phyloP scores from a whole-genome alignment of 2,113 vertebrate species.

The Grallaria varia region DNA sequence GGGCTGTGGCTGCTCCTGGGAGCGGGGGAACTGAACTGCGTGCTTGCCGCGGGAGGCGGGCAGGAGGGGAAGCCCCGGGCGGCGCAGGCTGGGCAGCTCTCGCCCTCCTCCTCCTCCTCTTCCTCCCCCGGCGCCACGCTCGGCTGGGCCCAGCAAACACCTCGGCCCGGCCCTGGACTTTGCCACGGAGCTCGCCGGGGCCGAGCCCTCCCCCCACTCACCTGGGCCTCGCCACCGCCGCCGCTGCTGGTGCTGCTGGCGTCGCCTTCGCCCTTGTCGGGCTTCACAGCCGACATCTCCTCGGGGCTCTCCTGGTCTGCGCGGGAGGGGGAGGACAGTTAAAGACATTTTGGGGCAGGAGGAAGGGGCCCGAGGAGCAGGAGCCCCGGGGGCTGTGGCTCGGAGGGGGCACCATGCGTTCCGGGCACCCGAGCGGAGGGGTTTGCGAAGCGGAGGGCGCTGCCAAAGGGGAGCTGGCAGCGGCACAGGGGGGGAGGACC shows the following conservation, averaged over 20 bases:
- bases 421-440: neutral
- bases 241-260: conserved; percentile 59
- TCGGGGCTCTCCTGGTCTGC: conserved; percentile 78
- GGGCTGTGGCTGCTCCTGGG: neutral
- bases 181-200: neutral
- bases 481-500: neutral
- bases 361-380: neutral
- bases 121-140: neutral
- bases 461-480: conserved; percentile 35
- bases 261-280: conserved; percentile 72
- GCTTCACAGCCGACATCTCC: conserved; percentile 75
- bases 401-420: neutral
- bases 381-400: neutral
- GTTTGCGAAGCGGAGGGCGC: neutral
- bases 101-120: neutral
- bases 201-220: neutral
- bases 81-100: neutral
- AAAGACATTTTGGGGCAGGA: neutral
- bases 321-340: neutral
- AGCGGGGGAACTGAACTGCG: neutral
- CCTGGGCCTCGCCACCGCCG: conserved; percentile 71
- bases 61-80: neutral
- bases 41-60: neutral
- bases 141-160: neutral
- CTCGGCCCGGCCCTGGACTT: conserved; percentile 12